Evolutionary conservation across 2,888 invertebrate species (phyloP).

Genomic region (Epinotia ramella): DNA sequence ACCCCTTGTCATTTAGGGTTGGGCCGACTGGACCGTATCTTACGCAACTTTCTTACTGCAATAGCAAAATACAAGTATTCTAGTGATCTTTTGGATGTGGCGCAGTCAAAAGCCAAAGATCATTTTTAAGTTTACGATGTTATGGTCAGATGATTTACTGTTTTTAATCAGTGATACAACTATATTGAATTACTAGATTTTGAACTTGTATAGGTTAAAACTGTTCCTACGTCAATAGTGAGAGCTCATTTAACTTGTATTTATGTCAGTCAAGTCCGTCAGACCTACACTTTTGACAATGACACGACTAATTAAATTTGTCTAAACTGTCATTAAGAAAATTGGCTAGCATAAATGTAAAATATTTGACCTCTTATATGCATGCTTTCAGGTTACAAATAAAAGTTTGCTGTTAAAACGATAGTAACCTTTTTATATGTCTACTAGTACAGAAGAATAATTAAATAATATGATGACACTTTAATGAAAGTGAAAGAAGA

Average conservation of each 20-base stretch:
- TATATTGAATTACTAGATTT: constrained; percentile 3
- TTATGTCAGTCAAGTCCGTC: constrained; percentile 22
- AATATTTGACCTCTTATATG: neutral
- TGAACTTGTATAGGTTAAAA: constrained; percentile 1
- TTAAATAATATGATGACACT: constrained; percentile 12
- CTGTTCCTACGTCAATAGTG: neutral
- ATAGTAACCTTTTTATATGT: neutral
- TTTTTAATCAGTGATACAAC: constrained; percentile 13
- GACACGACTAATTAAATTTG: neutral
- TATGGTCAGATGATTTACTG: constrained; percentile 48
- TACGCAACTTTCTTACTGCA: constrained; percentile 61
- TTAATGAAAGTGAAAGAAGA: constrained; percentile 54
- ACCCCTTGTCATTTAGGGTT: constrained; percentile 64
- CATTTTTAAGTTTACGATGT: constrained; percentile 52
- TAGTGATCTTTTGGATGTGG: constrained; percentile 60
- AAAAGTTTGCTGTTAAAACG: neutral
- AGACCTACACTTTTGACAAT: neutral
- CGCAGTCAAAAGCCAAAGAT: constrained; percentile 56
- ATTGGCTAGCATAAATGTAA: neutral
- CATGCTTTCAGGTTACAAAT: constrained; percentile 28
- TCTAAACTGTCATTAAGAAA: neutral
- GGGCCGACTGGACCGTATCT: constrained; percentile 59
- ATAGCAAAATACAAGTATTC: constrained; percentile 53
- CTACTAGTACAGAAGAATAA: constrained; percentile 10
- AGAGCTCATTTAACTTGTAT: neutral